Base-by-base conservation (phyloP, 2,888 invertebrate genomes). In the Neoaliturus tenellus region DNA sequence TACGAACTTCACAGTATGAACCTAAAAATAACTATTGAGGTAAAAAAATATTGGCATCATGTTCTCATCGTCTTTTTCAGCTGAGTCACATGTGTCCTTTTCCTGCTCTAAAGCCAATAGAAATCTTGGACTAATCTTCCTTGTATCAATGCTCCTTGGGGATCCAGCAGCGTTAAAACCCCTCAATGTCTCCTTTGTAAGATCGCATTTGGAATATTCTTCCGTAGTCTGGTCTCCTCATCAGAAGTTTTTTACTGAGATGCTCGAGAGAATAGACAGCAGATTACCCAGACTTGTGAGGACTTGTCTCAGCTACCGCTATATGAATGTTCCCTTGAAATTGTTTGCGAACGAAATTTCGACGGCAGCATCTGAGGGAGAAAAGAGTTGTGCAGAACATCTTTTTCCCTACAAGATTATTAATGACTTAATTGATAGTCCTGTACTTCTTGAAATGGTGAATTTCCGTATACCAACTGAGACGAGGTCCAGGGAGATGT, bases 31-130 rank as follows among this genome's bases (percentile, higher is more conserved):
- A 33, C 10, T 67, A 10, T 5, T 67, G 67, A 67, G 10, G 67
- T 67, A 33, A 67, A 67, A n/a, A n/a, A 48, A 75, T n/a, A 3
- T 75, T 48, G 75, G 75, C 3, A 48, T 48, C 25, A 48, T 75
- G 6, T 23, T 75, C 17, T 28, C 48, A 4, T 48, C 25, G 14
- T 48, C 41, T 10, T 31, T 75, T 8, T 28, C 44, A 14, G 1
- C n/a, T 17, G 48, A 75, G 17, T 28, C 28, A 6, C 75, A 41
- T 28, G 48, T 75, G 1, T 5, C 12, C 31, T 14, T 75, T 2
- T 44, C 75, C 48, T 75, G 48, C 31, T 23, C 75, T 17, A 75
- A 75, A 28, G 75, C 48, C 17, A 41, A 31, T n/a, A 41, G 25
- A 14, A 48, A 10, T 17, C 25, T 44, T 1, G 75, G 75, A 2